Percentiles rank a stretch among this genome's conserved stretches.
Conservation (phyloP, 2,113 vertebrate genomes). For the Colossoma macropomum region DNA sequence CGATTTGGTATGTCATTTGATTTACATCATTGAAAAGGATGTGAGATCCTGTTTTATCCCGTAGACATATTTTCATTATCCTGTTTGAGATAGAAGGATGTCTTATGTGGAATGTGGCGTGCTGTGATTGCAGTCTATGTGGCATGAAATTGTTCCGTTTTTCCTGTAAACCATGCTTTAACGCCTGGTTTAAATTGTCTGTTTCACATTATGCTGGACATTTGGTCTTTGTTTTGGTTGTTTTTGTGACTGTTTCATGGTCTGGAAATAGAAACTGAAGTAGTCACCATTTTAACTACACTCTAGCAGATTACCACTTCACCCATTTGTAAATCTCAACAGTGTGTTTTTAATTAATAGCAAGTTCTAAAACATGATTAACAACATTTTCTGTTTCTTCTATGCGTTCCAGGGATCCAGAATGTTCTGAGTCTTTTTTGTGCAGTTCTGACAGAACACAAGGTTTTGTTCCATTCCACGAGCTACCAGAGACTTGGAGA, state of each 20-base stretch:
- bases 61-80: conserved; percentile 10
- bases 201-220: conserved; percentile 26
- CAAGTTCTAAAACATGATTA: conserved; percentile 52
- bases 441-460: conserved; percentile 97
- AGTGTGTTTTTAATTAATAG: background rate
- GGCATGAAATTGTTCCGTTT: conserved; percentile 12
- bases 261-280: conserved; percentile 1
- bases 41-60: conserved; percentile 54
- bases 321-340: background rate
- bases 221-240: conserved; percentile 32
- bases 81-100: background rate
- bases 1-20: conserved; percentile 65
- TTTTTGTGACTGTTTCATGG: conserved; percentile 3
- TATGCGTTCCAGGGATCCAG: conserved; percentile 88
- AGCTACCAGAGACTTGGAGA: conserved; percentile 97
- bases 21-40: conserved; percentile 56
- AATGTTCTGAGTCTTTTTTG: conserved; percentile 96
- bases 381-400: conserved; percentile 52
- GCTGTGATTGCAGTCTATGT: conserved; percentile 20
- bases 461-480: conserved; percentile 96
- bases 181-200: conserved; percentile 2
- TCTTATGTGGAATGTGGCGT: background rate
- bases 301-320: background rate
- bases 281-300: conserved; percentile 18
- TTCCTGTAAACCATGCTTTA: background rate